Conservation (phyloP, 1,140 invertebrate genomes). For the Drosophila dunni region DNA sequence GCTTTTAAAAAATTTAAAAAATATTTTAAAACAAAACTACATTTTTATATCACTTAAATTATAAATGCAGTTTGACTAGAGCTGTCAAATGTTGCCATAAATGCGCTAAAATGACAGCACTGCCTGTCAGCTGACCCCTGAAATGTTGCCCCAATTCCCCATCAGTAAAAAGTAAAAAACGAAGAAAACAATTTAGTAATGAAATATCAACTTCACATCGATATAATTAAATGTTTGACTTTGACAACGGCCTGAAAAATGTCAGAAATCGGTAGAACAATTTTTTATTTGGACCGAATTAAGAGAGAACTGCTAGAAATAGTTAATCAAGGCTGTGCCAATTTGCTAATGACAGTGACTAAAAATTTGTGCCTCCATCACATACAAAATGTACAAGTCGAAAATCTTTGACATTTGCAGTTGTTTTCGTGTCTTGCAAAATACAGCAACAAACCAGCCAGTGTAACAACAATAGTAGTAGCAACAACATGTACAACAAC, state of each 20-base stretch:
- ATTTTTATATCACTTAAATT: too few relatives aligned
- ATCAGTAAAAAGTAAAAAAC: too few relatives aligned
- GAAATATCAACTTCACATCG: too few relatives aligned
- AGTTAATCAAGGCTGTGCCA: background rate
- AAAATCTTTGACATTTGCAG: conserved; percentile 24
- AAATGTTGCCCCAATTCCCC: too few relatives aligned
- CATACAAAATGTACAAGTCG: conserved; percentile 15
- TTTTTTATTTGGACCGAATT: background rate
- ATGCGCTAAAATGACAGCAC: too few relatives aligned
- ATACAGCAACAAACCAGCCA: conserved; percentile 5
- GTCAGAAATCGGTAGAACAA: background rate
- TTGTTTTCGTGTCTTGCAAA: conserved; percentile 17
- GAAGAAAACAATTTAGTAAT: too few relatives aligned
- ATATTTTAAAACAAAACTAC: too few relatives aligned
- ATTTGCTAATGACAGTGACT: background rate
- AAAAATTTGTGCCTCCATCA: background rate
- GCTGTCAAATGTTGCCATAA: too few relatives aligned
- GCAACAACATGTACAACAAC: conserved; percentile 20
- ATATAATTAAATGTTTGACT: too few relatives aligned
- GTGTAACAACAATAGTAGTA: conserved; percentile 1
- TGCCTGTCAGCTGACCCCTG: too few relatives aligned
- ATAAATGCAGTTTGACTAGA: too few relatives aligned
- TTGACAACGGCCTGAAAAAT: background rate
- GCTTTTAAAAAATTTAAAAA: too few relatives aligned
- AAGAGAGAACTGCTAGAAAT: background rate